Base-by-base conservation (phyloP, 2,797 vertebrate species). In the Bovichtus variegatus region DNA sequence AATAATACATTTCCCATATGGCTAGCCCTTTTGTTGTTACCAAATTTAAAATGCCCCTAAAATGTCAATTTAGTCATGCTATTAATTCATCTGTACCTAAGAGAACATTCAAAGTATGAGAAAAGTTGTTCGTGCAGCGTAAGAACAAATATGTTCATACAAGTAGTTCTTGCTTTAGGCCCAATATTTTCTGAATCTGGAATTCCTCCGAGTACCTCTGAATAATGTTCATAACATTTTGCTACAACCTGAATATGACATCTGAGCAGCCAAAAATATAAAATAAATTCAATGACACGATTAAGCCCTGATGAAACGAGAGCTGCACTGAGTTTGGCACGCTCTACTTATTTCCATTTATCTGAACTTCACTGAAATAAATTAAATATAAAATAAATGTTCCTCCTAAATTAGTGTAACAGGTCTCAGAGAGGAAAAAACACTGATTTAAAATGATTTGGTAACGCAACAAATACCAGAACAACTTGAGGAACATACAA, bases 281-380 rank as follows among this genome's bases (percentile, higher is more conserved):
- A 29, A 16, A 29, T 18, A 78, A 70, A 53, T 25, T 18, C 34
- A 59, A 3, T 58, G 21, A 46, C 54, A 59, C 31, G 13, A 65
- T 57, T 31, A 58, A 16, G 23, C 55, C 21, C 9, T 11, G 43
- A 61, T 79, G 6, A 72, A 80, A 70, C 43, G 12, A 46, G 6
- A 25, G 53, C 53, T 27, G 16, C 18, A 34, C 13, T 54, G 79
- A 27, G 25, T 71, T 40, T 58, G 67, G 43, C 13, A 40, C 13
- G 34, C 2, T 58, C 16, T 1, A 3, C 0, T 54, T 62, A 13
- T 27, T 38, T 49, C 29, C 31, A 29, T 71, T 79, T 63, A 63
- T 53, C 44, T 63, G 15, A 84, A 72, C 65, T 23, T 61, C 38
- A 68, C 78, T 76, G 11, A 81, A 63, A 75, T 71, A 51, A 71